Percentiles rank a stretch among this genome's conserved stretches.
phyloP scores from a whole-genome alignment of 2,888 invertebrate genomes.

The Apoderus coryli region DNA sequence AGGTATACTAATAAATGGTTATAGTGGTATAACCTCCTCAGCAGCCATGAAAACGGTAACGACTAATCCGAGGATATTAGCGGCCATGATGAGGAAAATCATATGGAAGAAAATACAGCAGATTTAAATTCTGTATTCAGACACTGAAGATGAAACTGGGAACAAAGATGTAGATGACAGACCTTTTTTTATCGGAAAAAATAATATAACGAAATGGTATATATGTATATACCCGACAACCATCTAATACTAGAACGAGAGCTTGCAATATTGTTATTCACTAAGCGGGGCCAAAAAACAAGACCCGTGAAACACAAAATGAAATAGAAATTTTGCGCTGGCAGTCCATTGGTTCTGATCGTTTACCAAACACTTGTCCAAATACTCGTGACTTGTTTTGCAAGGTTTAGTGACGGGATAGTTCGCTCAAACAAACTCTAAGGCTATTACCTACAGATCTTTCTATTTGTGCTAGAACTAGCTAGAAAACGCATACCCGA shows the following conservation, averaged over 20 bases:
- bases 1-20: no score
- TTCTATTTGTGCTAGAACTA: no score
- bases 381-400: no score
- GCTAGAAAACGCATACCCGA: no score
- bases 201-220: neutral
- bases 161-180: neutral
- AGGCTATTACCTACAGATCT: no score
- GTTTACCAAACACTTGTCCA: no score
- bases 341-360: no score
- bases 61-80: neutral
- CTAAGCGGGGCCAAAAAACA: no score
- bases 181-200: neutral
- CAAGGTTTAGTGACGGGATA: no score
- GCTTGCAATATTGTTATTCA: neutral
- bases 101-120: neutral
- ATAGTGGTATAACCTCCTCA: neutral
- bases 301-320: no score
- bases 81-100: constrained; percentile 1
- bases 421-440: no score
- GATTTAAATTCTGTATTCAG: constrained; percentile 1
- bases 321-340: no score
- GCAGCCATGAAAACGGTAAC: neutral
- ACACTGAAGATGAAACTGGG: neutral
- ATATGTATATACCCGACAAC: neutral
- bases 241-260: neutral